Percentiles rank a stretch among this genome's conserved stretches.
Conservation (phyloP, 2,888 invertebrate species). For the Uropetala carovei region DNA sequence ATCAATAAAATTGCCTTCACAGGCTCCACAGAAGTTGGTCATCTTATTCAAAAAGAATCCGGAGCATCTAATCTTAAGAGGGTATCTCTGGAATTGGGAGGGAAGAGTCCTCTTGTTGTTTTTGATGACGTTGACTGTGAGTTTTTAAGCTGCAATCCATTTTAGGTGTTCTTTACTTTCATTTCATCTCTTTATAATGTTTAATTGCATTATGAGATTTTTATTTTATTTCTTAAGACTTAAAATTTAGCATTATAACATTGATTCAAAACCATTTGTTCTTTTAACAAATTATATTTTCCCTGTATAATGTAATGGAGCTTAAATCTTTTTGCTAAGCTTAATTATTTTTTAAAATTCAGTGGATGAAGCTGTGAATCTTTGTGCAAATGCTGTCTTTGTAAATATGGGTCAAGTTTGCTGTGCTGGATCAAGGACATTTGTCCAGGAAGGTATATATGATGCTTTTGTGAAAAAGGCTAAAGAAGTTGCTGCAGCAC, state of each 20-base stretch:
- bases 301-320: no score
- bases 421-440: constrained; percentile 92
- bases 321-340: no score
- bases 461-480: constrained; percentile 89
- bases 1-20: constrained; percentile 88
- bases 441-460: constrained; percentile 91
- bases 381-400: constrained; percentile 84
- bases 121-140: constrained; percentile 88
- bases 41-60: constrained; percentile 80
- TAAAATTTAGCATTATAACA: no score
- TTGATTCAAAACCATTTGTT: no score
- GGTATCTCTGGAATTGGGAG: constrained; percentile 90
- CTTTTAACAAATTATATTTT: no score
- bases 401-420: constrained; percentile 88
- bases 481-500: constrained; percentile 81
- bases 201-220: no score
- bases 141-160: constrained; percentile 75
- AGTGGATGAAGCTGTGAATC: constrained; percentile 71
- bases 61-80: constrained; percentile 88
- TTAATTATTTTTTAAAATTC: background rate
- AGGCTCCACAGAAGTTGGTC: constrained; percentile 82
- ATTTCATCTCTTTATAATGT: no score
- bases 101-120: constrained; percentile 92
- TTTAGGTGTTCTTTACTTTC: no score
- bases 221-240: no score